Percentiles rank a stretch among this genome's conserved stretches.
Conservation (phyloP, 2,797 vertebrate genomes). For the Mormyrus hasselquistii region DNA sequence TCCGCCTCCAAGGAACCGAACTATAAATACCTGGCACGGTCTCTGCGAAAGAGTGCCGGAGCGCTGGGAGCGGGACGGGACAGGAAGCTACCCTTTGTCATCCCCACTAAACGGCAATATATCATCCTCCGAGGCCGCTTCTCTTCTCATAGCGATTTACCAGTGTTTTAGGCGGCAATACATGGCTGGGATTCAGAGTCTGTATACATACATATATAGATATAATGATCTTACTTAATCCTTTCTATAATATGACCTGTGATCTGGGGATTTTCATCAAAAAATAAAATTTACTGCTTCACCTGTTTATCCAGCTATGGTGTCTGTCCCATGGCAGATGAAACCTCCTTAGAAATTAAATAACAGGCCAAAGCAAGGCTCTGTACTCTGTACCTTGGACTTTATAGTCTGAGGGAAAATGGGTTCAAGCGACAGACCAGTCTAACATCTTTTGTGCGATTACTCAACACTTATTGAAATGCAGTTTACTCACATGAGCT, state of each 20-base stretch:
- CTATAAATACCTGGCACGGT: slow-evolving; percentile 34
- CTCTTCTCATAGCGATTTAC: background rate
- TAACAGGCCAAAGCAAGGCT: background rate
- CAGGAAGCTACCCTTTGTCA: slow-evolving; percentile 4
- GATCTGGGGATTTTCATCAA: background rate
- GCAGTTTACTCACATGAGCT: background rate
- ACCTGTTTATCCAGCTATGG: background rate
- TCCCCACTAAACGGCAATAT: background rate
- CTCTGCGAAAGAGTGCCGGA: slow-evolving; percentile 35
- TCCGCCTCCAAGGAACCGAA: slow-evolving; percentile 30
- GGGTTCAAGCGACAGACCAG: background rate
- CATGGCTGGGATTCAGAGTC: background rate
- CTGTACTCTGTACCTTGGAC: background rate
- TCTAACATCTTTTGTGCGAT: background rate
- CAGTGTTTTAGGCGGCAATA: background rate
- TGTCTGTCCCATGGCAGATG: background rate
- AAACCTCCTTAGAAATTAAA: background rate
- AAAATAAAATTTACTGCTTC: background rate
- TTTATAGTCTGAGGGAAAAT: background rate
- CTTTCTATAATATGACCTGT: background rate
- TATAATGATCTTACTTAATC: background rate
- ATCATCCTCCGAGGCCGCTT: background rate
- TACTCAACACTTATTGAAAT: background rate
- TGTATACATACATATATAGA: background rate
- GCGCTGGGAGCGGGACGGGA: slow-evolving; percentile 15